Conservation (phyloP, 2,797 vertebrate genomes). For the Lerista edwardsae region DNA sequence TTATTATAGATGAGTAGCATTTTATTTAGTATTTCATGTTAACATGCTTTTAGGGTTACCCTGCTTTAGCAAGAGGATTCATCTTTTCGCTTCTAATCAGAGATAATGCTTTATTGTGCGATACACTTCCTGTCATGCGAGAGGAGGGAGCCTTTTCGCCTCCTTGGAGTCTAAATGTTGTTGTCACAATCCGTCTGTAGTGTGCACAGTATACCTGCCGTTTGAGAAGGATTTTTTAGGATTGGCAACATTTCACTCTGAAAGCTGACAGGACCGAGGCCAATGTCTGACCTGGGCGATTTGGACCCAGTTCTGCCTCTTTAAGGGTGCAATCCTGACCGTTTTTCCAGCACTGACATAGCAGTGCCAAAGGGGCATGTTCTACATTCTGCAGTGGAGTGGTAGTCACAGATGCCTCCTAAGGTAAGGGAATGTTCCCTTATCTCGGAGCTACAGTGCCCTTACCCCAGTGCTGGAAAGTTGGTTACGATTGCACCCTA, state of each 20-base stretch:
- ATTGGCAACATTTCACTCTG: not conserved
- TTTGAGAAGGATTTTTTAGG: not conserved
- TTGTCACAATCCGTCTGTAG: slow-evolving; percentile 13
- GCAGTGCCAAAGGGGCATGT: no score
- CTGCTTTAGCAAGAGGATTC: slow-evolving; percentile 81
- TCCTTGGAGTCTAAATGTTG: slow-evolving; percentile 54
- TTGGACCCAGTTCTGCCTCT: not conserved
- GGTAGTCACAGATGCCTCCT: no score
- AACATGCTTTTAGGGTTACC: slow-evolving; percentile 86
- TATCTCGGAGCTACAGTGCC: no score
- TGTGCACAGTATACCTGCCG: slow-evolving; percentile 29
- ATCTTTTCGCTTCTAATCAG: slow-evolving; percentile 85
- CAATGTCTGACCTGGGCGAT: not conserved
- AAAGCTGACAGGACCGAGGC: not conserved
- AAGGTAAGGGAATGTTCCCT: no score
- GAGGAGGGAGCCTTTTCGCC: slow-evolving; percentile 59
- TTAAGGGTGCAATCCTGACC: not conserved
- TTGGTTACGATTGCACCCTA: no score
- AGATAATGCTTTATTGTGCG: slow-evolving; percentile 79
- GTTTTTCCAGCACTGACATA: no score
- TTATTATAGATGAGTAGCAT: slow-evolving; percentile 87
- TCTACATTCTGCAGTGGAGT: no score
- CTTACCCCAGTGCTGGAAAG: no score
- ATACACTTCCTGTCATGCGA: slow-evolving; percentile 61
- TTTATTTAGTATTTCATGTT: slow-evolving; percentile 89